These are phyloP conservation scores for Marmota flaviventris DNA, from an alignment of 2,113 vertebrate species.

Conservation along the genomic window DNA sequence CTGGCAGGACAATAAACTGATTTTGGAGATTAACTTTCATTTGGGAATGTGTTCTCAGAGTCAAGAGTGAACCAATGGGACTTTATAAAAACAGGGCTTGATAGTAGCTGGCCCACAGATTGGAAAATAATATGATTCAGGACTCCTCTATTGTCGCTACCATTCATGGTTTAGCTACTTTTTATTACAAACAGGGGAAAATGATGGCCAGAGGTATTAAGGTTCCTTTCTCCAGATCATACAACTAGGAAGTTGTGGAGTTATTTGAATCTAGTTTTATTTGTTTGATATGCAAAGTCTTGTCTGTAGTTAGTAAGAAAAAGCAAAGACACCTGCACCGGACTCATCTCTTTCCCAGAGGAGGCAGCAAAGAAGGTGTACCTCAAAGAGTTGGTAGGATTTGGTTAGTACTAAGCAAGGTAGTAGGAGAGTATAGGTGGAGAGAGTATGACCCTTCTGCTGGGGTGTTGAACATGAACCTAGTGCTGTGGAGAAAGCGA, in stretches of 20 bases:
- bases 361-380: not conserved
- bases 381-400: not conserved
- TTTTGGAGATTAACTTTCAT: not conserved
- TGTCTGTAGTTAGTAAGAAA: slow-evolving; percentile 16
- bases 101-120: not conserved
- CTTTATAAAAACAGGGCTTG: not conserved
- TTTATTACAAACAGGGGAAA: not conserved
- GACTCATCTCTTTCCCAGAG: not conserved
- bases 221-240: not conserved
- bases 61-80: not conserved
- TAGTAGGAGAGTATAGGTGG: not conserved
- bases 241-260: not conserved
- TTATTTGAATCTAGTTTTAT: not conserved
- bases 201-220: not conserved
- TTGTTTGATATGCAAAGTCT: not conserved
- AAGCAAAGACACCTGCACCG: not conserved
- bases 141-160: not conserved
- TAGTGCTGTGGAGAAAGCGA: not conserved
- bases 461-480: not conserved
- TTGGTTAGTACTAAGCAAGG: not conserved
- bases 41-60: not conserved
- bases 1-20: not conserved
- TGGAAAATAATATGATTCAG: not conserved
- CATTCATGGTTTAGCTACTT: not conserved
- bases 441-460: not conserved